Percentiles rank a stretch among this genome's conserved stretches.
Evolutionary conservation across 2,888 invertebrate genomes (phyloP).

Genomic region (Syrista parreyssii): DNA sequence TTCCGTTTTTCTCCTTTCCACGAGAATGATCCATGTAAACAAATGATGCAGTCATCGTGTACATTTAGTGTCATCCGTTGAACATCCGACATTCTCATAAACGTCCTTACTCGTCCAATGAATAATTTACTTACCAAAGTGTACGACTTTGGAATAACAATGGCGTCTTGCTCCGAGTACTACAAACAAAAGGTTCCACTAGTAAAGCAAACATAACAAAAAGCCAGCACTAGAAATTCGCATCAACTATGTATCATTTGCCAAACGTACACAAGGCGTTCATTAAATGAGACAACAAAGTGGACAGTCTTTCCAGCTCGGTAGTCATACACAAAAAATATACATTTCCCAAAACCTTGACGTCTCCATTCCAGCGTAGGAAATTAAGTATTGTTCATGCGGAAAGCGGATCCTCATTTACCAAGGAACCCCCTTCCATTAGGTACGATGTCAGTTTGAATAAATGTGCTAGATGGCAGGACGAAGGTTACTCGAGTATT

Average conservation of each 20-base stretch:
- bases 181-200: not conserved
- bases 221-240: not conserved
- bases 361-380: not conserved
- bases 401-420: not conserved
- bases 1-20: not conserved
- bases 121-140: not conserved
- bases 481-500: not conserved
- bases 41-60: not conserved
- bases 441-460: not conserved
- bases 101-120: not conserved
- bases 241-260: not conserved
- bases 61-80: not conserved
- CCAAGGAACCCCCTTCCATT: not conserved
- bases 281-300: not conserved
- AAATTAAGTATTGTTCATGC: not conserved
- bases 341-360: constrained; percentile 8
- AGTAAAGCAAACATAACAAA: not conserved
- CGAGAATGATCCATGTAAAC: not conserved
- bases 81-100: no score
- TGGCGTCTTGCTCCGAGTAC: not conserved
- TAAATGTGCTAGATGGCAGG: not conserved
- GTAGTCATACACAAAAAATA: not conserved
- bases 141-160: not conserved
- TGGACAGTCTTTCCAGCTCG: constrained; percentile 3
- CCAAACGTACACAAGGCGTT: not conserved